Evolutionary conservation across 2,888 invertebrate genomes (phyloP), one percentile per base, ranked within the genome.

Genomic region (Ophonus ardosiacus): DNA sequence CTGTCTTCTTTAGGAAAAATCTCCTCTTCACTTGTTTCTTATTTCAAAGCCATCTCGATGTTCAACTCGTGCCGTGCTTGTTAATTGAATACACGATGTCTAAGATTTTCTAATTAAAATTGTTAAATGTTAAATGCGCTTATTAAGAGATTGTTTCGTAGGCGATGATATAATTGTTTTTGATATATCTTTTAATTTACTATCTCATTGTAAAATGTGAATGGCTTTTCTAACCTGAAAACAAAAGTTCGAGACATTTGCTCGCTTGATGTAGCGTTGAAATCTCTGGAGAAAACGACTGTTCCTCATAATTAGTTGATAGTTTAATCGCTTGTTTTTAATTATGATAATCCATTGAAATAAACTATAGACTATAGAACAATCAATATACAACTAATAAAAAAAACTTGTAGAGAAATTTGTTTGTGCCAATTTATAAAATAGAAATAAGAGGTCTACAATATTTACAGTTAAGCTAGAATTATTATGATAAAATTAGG

Each of bases 61-160:
- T 68, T 68, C 38, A 74, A 74, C 74, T 74, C 51, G 74, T 74
- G 51, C 43, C 43, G 74, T 51, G 51, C 74, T 59, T 78, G 57
- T 78, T 78, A 78, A 78, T 78, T 78, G 78, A 78, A 78, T 57
- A 78, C 57, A 57, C 59, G 78, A 78, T 78, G 78, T 56, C 21
- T 76, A 43, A 68, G 78, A 56, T 78, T 78, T 78, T 78, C 76
- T 78, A 78, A 78, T 78, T 78, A 78, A 78, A 78, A 78, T 78
- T 78, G 78, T 78, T 74, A 78, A 78, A 78, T 78, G 78, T 78
- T 78, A 78, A 78, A 78, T 57, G 56, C 31, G 78, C 18, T 74
- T 78, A 78, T 78, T 78, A 78, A 78, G 78, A 78, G 51, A 31
- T 57, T 78, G 15, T 31, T 57, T 56, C 31, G 78, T 78, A 59